Percentiles rank a stretch among this genome's conserved stretches.
Evolutionary conservation across 2,113 vertebrate species (phyloP).

Genomic region (Anoura caudifer): DNA sequence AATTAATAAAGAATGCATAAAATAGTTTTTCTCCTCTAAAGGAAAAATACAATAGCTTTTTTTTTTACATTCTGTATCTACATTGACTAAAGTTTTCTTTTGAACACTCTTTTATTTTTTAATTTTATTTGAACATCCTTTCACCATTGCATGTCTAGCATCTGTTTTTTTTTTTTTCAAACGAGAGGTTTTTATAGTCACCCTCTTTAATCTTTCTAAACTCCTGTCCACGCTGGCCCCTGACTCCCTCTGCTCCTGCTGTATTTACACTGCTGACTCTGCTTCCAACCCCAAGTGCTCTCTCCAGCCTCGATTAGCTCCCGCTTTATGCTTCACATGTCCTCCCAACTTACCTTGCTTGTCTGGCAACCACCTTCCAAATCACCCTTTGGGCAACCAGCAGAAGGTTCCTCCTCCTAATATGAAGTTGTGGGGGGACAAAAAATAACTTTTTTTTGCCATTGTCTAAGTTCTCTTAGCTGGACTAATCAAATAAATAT

Average conservation of each 20-base stretch:
- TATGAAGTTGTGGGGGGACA: not conserved
- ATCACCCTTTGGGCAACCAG: not conserved
- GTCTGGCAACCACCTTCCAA: not conserved
- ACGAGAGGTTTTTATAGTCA: not conserved
- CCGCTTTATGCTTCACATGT: not conserved
- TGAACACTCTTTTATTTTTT: not conserved
- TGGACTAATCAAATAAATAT: not conserved
- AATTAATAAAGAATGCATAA: no score
- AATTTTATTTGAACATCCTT: no score
- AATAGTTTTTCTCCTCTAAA: not conserved
- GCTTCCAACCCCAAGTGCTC: not conserved
- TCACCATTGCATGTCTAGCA: not conserved
- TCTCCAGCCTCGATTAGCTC: not conserved
- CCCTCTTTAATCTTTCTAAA: not conserved
- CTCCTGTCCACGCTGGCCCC: not conserved
- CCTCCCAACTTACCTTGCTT: not conserved
- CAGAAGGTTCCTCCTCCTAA: not conserved
- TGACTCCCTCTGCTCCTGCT: not conserved
- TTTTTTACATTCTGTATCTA: not conserved
- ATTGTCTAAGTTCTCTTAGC: no score
- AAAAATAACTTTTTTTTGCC: not conserved
- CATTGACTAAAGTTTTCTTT: not conserved
- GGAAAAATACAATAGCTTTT: not conserved
- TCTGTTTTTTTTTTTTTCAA: not conserved
- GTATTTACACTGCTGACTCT: not conserved